Base-by-base conservation (phyloP, 2,888 invertebrate genomes). In the Erebia epiphron region DNA sequence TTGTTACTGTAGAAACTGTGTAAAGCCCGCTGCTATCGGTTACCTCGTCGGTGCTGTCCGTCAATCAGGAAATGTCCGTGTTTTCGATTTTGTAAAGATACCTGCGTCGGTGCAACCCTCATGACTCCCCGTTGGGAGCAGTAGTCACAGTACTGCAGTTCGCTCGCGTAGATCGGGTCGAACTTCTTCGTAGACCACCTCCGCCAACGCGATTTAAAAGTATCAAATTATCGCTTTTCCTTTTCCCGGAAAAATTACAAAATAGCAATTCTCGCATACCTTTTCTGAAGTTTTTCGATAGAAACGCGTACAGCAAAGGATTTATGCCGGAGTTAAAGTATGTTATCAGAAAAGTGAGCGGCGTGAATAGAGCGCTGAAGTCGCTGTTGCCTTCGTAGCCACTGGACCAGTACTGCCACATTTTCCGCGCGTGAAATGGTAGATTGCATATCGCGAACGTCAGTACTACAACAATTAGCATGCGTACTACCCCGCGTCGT, bases 311-410 rank as follows among this genome's bases (percentile, higher is more conserved):
- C 10, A 98, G 94, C 67, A 98, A 92, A 0, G 98, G 98, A 90
- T 98, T 98, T 75, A 98, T 95, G 63, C 96, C 98, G 18, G 98
- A 98, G 93, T 98, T 98, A 88, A 97, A 95, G 86, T 98, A 98
- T 58, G 98, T 95, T 78, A 98, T 95, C 73, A 98, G 95, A 88
- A 97, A 98, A 35, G 98, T 97, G 73, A 97, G 94, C 1, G 98
- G 98, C 11, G 98, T 97, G 73, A 98, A 94, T 18, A 97, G 90
- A 9, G 96, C 95, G 81, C 96, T 96, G 84, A 97, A 96, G 82
- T 96, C 95, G 74, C 96, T 95, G 79, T 95, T 94, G 74, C 96
- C 96, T 76, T 95, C 94, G 86, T 96, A 96, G 75, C 94, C 94
- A 67, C 92, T 92, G 75, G 95, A 95, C 97, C 97, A 97, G 87